Evolutionary conservation across 2,888 invertebrate species (phyloP).

Genomic region (Trichopoda pennipes): DNA sequence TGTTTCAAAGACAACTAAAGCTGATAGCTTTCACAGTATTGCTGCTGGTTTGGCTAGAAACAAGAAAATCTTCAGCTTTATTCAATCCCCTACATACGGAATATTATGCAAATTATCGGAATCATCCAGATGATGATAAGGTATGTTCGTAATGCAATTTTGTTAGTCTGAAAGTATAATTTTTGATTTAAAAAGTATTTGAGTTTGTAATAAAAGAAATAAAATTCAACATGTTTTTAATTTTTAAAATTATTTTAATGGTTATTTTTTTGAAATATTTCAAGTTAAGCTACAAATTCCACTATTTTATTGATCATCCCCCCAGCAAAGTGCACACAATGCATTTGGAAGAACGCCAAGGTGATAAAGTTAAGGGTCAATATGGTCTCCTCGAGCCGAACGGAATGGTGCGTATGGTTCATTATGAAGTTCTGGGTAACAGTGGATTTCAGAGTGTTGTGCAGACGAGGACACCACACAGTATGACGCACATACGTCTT

Average conservation of each 20-base stretch:
- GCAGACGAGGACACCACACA: conserved; percentile 75
- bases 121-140: conserved; percentile 76
- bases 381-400: conserved; percentile 77
- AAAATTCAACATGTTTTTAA: too few species aligned
- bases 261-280: conserved; percentile 29
- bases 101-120: conserved; percentile 76
- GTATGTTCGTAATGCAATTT: conserved; percentile 69
- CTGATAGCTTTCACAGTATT: conserved; percentile 13
- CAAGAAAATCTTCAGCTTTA: conserved; percentile 58
- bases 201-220: neutral
- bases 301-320: conserved; percentile 76
- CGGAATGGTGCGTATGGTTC: conserved; percentile 77
- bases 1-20: conserved; percentile 68
- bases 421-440: conserved; percentile 76
- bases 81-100: conserved; percentile 73
- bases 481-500: conserved; percentile 74
- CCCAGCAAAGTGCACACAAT: conserved; percentile 75
- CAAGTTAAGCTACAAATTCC: conserved; percentile 76
- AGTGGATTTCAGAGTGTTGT: conserved; percentile 76
- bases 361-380: conserved; percentile 74
- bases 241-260: neutral
- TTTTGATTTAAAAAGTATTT: neutral
- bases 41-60: conserved; percentile 49
- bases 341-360: conserved; percentile 77
- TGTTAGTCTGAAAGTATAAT: neutral